Base-by-base conservation (phyloP, 2,888 invertebrate genomes). In the Acanthacorydalis orientalis region DNA sequence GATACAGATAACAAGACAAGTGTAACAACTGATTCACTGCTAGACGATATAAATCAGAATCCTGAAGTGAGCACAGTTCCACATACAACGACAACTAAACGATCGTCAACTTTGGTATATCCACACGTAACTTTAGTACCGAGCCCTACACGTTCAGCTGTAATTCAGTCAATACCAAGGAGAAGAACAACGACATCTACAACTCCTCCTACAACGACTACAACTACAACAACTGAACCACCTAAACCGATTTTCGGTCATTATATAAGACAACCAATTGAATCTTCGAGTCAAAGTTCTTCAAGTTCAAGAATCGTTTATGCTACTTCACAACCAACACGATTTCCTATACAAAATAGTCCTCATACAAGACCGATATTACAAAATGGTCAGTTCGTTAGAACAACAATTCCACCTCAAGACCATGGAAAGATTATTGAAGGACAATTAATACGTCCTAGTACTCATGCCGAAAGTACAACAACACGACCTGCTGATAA, bases 91-190 rank as follows among this genome's bases (percentile, higher is more conserved):
- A 73, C 77, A 0, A 77, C 78, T 0, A 69, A 73, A 54, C 64
- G 72, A 54, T 72, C 75, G 1, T 63, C 69, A 2, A 71, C 71
- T 2, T 64, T 69, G 7, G 68, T 71, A 23, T 69, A 70, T 55
- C 50, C 48, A 10, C 37, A 52, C 50, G 51, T 59, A 23, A 62
- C 59, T 8, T 74, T 77, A 0, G 70, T 70, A 1, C 66, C 74
- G 53, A 65, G 72, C 10, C 69, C 76, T 1, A 74, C 75, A 1
- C 71, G 73, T 54, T 72, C 77, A 1, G 73, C 75, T 2, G 76
- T 75, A 1, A 76, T 80, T n/a, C 80, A 80, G 58, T 65, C 76
- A 9, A 78, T 80, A 53, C 76, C 79, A 0, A 67, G 75, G 56
- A 66, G 74, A 47, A 66, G 78, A 53, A 63, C 65, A 31, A 56